Evolutionary conservation across 2,888 invertebrate species (phyloP).

Genomic region (Sturmia bella): DNA sequence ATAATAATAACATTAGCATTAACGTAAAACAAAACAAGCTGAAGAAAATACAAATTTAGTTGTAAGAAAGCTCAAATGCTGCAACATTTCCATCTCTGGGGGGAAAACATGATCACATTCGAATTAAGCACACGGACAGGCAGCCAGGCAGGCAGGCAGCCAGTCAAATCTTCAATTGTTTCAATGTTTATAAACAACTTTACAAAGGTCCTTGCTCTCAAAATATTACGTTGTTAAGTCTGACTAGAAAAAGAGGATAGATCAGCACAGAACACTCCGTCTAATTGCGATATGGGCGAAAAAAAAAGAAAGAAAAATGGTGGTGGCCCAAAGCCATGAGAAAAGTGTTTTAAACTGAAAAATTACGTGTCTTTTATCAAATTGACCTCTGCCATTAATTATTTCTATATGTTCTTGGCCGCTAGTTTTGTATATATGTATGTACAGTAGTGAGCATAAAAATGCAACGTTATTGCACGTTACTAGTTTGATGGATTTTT

Average conservation of each 20-base stretch:
- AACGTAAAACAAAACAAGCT: constrained; percentile 34
- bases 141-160: too few species aligned
- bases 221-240: constrained; percentile 51
- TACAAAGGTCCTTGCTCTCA: constrained; percentile 58
- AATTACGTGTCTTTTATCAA: too few species aligned
- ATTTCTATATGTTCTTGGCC: too few species aligned
- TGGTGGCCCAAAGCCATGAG: neutral
- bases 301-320: neutral
- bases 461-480: too few species aligned
- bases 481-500: too few species aligned
- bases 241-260: constrained; percentile 23
- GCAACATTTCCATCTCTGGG: constrained; percentile 4
- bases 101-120: constrained; percentile 6
- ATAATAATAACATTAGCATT: constrained; percentile 35
- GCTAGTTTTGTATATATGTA: too few species aligned
- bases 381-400: too few species aligned
- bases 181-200: constrained; percentile 59
- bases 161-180: constrained; percentile 36
- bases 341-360: neutral
- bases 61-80: constrained; percentile 45
- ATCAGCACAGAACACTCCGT: constrained; percentile 25
- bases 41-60: constrained; percentile 9
- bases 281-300: neutral
- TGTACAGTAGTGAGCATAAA: too few species aligned
- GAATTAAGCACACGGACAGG: neutral